Evolutionary conservation across 1,140 invertebrate species (phyloP), one percentile per base, ranked within the genome.

Genomic region (Drosophila varians): DNA sequence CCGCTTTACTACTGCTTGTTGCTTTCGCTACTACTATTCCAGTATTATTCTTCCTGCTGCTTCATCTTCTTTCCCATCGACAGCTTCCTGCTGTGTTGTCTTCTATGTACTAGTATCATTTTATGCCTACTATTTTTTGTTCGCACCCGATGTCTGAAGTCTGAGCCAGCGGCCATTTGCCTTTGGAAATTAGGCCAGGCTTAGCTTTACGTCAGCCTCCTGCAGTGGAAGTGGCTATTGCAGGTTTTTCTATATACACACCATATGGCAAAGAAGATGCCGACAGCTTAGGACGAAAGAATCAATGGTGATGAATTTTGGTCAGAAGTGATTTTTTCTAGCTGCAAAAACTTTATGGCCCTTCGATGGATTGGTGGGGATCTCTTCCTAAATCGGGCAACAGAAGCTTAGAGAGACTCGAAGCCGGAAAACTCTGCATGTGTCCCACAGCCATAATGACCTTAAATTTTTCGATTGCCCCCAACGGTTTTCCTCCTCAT

Each of bases 101-200:
- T 43, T 48, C 36, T 38, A 14, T 43, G 49, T 66, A 26, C 31
- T 34, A 31, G 43, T 48, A 60, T 60, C 45, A 48, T 52, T 57
- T 74, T 58, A 66, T 66, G 61, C n/a, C 36, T 34, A 16, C 60
- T 52, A 45, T 52, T 38, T 65, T 52, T 64, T n/a, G n/a, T 51
- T 65, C 38, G 46, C 62, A 65, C 61, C 40, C 60, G 19, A 34
- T 18, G 25, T 12, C 31, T 64, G 60, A 12, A 51, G 46, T 34
- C 43, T 53, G 36, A 66, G 62, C 34, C 36, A 69, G 26, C 23
- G 72, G 72, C 71, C 72, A 74, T 74, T 74, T 66, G 72, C 56
- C 77, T 82, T 77, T 62, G 48, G 43, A 82, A 82, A 82, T 82
- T 82, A 82, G 73, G 56, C 69, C 68, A 23, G 53, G 68, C 68